Evolutionary conservation across 2,113 vertebrate species (phyloP).

Genomic region (Tragelaphus buxtoni): DNA sequence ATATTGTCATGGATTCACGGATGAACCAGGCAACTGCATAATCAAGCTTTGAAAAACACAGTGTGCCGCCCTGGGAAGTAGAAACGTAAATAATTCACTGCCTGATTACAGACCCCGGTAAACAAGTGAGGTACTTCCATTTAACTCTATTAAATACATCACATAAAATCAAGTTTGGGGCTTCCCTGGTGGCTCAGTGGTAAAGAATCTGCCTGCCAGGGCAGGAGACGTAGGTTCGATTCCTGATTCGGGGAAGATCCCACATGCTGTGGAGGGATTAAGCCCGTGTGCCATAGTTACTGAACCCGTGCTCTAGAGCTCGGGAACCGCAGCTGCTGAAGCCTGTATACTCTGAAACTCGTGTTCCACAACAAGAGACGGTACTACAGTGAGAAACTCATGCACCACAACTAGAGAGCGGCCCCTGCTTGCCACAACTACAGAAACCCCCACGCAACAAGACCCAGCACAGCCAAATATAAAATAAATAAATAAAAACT

Average conservation of each 20-base stretch:
- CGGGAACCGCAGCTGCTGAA: rapidly evolving
- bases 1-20: conserved; percentile 97
- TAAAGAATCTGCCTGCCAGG: not conserved
- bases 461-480: not conserved
- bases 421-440: not conserved
- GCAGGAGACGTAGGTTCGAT: not conserved
- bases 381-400: not conserved
- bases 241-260: not conserved
- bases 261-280: not conserved
- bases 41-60: conserved; percentile 97
- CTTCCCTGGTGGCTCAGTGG: not conserved
- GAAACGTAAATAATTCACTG: not conserved
- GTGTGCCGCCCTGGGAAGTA: conserved; percentile 85
- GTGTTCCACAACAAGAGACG: not conserved
- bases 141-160: not conserved
- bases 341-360: not conserved
- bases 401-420: rapidly evolving
- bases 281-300: not conserved
- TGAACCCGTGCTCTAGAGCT: not conserved
- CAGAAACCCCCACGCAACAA: not conserved
- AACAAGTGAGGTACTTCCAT: not conserved
- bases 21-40: conserved; percentile 99
- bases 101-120: not conserved
- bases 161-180: not conserved
- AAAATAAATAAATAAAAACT: not conserved